Evolutionary conservation across 2,888 invertebrate genomes (phyloP).

Genomic region (Eudasyphora cyanicolor): DNA sequence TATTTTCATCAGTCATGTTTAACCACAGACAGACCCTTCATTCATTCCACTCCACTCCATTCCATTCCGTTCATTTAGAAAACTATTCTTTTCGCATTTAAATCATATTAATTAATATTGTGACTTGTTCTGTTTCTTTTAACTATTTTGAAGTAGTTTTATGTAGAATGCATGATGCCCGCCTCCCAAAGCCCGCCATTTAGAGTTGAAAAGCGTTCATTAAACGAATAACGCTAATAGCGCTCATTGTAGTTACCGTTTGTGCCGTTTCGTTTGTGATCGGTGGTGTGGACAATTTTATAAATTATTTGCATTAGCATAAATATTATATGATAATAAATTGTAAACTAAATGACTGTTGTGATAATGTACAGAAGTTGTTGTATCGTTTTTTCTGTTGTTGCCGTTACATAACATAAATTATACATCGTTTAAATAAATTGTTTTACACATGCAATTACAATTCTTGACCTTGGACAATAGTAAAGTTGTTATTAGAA

Average conservation of each 20-base stretch:
- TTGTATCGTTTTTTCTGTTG: too few relatives aligned
- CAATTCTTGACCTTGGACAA: too few relatives aligned
- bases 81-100: background rate
- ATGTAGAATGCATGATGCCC: slow-evolving; percentile 24
- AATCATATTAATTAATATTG: slow-evolving; percentile 2
- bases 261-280: too few relatives aligned
- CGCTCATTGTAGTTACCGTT: background rate
- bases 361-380: too few relatives aligned
- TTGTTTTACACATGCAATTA: too few relatives aligned
- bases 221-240: background rate
- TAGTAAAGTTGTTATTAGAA: too few relatives aligned
- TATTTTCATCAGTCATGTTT: background rate
- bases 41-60: background rate
- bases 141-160: slow-evolving; percentile 1
- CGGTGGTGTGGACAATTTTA: background rate
- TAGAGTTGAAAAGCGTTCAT: slow-evolving; percentile 2
- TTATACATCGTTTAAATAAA: too few relatives aligned
- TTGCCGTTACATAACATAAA: too few relatives aligned
- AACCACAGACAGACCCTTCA: background rate
- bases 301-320: background rate
- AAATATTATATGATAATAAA: background rate
- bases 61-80: background rate
- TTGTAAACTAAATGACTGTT: background rate
- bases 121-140: background rate
- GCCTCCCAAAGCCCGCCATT: too few relatives aligned